Evolutionary conservation across 2,888 invertebrate genomes (phyloP).

Genomic region (Drosophila birchii): DNA sequence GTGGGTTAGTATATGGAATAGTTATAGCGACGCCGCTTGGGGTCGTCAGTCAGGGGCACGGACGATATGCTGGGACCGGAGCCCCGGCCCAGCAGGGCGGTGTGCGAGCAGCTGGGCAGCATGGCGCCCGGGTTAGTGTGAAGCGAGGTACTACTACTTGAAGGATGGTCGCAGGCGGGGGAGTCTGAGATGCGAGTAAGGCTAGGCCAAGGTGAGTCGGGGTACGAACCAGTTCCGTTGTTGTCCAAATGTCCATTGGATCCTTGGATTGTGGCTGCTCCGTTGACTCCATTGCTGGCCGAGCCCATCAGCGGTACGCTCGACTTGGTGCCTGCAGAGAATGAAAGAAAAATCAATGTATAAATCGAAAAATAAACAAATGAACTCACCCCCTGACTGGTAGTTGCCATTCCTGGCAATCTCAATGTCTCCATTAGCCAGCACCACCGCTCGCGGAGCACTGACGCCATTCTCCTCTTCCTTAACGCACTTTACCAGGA

Average conservation of each 20-base stretch:
- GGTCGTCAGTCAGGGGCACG: slow-evolving; percentile 36
- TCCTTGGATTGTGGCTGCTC: slow-evolving; percentile 16
- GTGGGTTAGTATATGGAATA: slow-evolving; percentile 79
- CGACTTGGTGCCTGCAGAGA: slow-evolving; percentile 44
- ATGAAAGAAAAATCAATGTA: background rate
- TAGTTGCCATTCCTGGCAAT: slow-evolving; percentile 55
- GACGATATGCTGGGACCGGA: slow-evolving; percentile 54
- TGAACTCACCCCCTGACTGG: slow-evolving; percentile 25
- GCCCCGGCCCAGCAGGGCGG: slow-evolving; percentile 74
- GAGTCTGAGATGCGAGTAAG: slow-evolving; percentile 63
- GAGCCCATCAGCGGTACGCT: slow-evolving; percentile 60
- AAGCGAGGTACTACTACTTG: slow-evolving; percentile 55
- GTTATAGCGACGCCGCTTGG: slow-evolving; percentile 79
- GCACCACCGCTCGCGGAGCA: slow-evolving; percentile 31
- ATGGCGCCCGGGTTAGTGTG: slow-evolving; percentile 62
- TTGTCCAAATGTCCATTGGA: slow-evolving; percentile 72
- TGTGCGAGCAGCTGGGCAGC: slow-evolving; percentile 58
- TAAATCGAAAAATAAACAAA: background rate
- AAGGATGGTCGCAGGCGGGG: slow-evolving; percentile 57
- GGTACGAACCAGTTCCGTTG: slow-evolving; percentile 77
- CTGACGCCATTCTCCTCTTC: slow-evolving; percentile 71
- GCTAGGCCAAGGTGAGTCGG: slow-evolving; percentile 59
- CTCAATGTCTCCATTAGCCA: slow-evolving; percentile 57
- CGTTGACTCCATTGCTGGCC: slow-evolving; percentile 55
- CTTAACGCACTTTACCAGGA: slow-evolving; percentile 87